Conservation (phyloP, 2,113 vertebrate species). For the Phasianus colchicus region DNA sequence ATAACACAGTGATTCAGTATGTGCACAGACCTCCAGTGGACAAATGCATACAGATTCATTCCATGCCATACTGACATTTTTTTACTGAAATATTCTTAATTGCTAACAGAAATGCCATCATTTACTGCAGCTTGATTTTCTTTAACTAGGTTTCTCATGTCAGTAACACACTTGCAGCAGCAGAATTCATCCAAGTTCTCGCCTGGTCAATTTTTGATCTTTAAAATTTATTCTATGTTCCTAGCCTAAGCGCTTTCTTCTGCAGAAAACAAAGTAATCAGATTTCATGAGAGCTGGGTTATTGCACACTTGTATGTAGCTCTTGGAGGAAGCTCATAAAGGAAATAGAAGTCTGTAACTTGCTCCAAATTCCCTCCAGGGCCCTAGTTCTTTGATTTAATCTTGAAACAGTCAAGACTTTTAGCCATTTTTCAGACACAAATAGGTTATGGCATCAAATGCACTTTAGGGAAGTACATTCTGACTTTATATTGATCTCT, state of each 20-base stretch:
- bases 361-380: conserved; percentile 43
- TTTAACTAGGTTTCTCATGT: background rate
- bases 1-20: background rate
- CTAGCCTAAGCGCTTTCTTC: background rate
- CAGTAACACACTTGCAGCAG: background rate
- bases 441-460: conserved; percentile 37
- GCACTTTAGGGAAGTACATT: background rate
- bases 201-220: background rate
- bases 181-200: background rate
- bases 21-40: background rate
- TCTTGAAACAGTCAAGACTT: conserved; percentile 20
- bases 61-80: background rate
- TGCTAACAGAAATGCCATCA: background rate
- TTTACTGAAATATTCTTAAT: background rate
- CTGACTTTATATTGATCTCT: background rate
- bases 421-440: conserved; percentile 11
- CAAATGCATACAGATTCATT: background rate
- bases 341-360: conserved; percentile 22
- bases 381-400: conserved; percentile 42
- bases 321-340: conserved; percentile 44
- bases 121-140: background rate
- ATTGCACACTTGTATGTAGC: conserved; percentile 6
- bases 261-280: conserved; percentile 14
- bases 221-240: background rate
- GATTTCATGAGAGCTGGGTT: conserved; percentile 1